Percentiles rank a stretch among this genome's conserved stretches.
These are phyloP conservation scores for Amblyjoppa proteus DNA, from an alignment of 2,888 invertebrate genomes.

Conservation along the genomic window DNA sequence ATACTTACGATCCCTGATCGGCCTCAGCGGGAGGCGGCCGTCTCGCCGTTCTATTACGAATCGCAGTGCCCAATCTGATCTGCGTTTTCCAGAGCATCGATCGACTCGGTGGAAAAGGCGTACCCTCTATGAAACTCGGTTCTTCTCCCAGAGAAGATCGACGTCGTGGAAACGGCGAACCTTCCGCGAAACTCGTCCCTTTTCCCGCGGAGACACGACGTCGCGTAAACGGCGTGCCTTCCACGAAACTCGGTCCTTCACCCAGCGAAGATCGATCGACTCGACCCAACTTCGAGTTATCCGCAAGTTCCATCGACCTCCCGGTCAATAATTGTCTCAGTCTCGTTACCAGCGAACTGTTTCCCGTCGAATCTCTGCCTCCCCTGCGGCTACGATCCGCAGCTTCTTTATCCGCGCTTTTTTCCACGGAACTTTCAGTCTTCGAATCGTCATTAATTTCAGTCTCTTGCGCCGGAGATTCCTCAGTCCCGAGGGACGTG, in stretches of 20 bases:
- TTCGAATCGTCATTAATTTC: not conserved
- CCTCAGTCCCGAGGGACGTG: constrained; percentile 46
- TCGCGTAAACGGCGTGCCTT: constrained; percentile 76
- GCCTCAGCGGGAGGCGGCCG: not conserved
- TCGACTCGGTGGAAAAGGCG: constrained; percentile 76
- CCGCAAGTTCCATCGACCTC: not conserved
- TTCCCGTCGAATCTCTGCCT: constrained; percentile 60
- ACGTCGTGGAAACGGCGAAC: not conserved
- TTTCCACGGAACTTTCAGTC: not conserved
- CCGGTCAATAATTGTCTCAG: constrained; percentile 69
- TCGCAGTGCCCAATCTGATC: constrained; percentile 56
- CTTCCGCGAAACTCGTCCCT: not conserved
- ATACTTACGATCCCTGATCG: constrained; percentile 36
- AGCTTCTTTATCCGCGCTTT: not conserved
- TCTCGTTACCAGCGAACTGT: constrained; percentile 71
- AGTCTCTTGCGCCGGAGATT: not conserved
- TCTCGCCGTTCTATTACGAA: constrained; percentile 10
- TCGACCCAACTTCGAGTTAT: constrained; percentile 1
- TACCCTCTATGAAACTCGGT: constrained; percentile 73
- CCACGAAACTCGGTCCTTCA: constrained; percentile 69
- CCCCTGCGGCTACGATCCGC: constrained; percentile 6
- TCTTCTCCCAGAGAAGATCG: constrained; percentile 10
- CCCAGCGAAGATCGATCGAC: not conserved
- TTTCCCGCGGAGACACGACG: constrained; percentile 66
- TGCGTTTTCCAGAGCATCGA: constrained; percentile 74